Evolutionary conservation across 2,888 invertebrate species (phyloP).

Genomic region (Ornithoptera priamus): DNA sequence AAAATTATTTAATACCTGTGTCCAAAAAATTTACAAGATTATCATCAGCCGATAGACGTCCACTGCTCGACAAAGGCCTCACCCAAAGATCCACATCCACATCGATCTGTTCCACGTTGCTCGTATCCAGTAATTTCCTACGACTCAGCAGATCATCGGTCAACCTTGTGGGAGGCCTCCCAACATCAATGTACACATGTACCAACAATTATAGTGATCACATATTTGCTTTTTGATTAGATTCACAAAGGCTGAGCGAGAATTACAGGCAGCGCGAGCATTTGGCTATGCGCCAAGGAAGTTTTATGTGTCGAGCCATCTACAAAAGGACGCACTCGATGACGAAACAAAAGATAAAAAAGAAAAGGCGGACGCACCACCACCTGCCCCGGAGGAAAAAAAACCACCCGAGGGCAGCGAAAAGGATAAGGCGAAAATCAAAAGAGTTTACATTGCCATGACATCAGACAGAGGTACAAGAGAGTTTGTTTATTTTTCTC

Average conservation of each 20-base stretch:
- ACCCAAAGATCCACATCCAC: too few species aligned
- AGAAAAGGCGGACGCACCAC: conserved; percentile 31
- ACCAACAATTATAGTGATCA: too few species aligned
- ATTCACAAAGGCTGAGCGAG: conserved; percentile 86
- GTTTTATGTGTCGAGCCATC: conserved; percentile 79
- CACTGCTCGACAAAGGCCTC: too few species aligned
- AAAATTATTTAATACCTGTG: too few species aligned
- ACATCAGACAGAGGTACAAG: conserved; percentile 84
- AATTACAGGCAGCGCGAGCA: conserved; percentile 84
- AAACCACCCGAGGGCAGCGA: conserved; percentile 43
- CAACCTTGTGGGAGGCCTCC: too few species aligned
- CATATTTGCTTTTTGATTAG: conserved; percentile 56
- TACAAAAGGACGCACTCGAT: conserved; percentile 50
- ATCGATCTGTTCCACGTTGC: too few species aligned
- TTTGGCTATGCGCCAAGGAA: conserved; percentile 85
- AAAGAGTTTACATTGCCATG: conserved; percentile 82
- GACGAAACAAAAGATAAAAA: conserved; percentile 37
- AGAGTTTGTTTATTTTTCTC: neutral
- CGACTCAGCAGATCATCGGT: too few species aligned
- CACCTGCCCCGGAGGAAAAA: conserved; percentile 57
- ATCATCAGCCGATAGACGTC: too few species aligned
- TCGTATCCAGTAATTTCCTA: too few species aligned
- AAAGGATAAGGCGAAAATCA: conserved; percentile 41
- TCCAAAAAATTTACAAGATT: too few species aligned
- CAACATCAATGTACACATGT: too few species aligned